A percentile compares a stretch with the other conserved stretches of the same genome.
Conservation (phyloP, 64 coral and sea anemone genomes). For the Porites australiensis region DNA sequence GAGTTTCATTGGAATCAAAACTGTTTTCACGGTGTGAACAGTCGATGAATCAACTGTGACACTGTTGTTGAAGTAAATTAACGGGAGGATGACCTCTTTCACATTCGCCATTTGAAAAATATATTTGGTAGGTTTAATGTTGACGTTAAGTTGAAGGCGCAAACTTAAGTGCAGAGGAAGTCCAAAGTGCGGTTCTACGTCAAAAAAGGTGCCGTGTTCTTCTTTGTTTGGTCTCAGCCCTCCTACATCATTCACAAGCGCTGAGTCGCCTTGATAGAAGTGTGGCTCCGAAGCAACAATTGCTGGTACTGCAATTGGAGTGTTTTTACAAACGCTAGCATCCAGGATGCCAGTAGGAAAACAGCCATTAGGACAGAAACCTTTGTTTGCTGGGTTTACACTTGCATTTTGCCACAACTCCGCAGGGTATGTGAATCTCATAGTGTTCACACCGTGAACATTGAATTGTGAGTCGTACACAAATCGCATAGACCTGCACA, state of each 20-base stretch:
- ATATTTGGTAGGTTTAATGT: conserved; percentile 51
- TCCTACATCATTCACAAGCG: conserved; percentile 48
- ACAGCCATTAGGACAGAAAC: conserved; percentile 79
- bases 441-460: conserved; percentile 60
- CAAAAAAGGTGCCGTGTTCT: conserved; percentile 73
- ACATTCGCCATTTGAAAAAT: conserved; percentile 52
- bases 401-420: conserved; percentile 63
- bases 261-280: conserved; percentile 83
- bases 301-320: background rate
- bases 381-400: conserved; percentile 65
- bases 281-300: conserved; percentile 86
- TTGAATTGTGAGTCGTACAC: conserved; percentile 38
- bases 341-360: conserved; percentile 78
- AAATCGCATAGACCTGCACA: conserved; percentile 83
- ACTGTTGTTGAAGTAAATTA: conserved; percentile 74
- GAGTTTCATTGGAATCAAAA: background rate
- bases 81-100: conserved; percentile 58
- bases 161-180: conserved; percentile 66
- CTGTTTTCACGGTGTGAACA: conserved; percentile 30
- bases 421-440: conserved; percentile 63
- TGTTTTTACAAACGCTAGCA: conserved; percentile 54
- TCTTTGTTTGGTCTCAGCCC: conserved; percentile 72
- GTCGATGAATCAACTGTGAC: conserved; percentile 48
- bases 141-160: conserved; percentile 69
- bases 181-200: conserved; percentile 72